phyloP scores from a whole-genome alignment of 2,888 invertebrate species.

The Nemoura dubitans region DNA sequence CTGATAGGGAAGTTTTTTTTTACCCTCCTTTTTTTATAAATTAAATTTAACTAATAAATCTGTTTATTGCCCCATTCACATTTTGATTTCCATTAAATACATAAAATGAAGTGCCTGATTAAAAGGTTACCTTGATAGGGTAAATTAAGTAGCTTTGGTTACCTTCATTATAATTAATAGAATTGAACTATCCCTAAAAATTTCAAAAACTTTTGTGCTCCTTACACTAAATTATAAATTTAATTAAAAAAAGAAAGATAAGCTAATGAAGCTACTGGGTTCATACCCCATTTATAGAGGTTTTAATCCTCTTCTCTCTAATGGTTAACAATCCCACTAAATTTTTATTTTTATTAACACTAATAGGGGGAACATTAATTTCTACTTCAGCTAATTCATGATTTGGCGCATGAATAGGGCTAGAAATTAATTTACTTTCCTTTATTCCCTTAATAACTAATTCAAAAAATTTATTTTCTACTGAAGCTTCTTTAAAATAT shows the following conservation, averaged over 20 bases:
- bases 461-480: constrained; percentile 62
- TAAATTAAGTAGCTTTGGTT: constrained; percentile 56
- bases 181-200: constrained; percentile 69
- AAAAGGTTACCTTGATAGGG: constrained; percentile 73
- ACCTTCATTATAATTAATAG: constrained; percentile 66
- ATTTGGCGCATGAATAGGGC: constrained; percentile 66
- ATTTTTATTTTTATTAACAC: constrained; percentile 64
- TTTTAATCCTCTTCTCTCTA: constrained; percentile 64
- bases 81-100: neutral
- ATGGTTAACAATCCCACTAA: constrained; percentile 63
- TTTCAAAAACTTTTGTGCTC: constrained; percentile 71
- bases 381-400: constrained; percentile 63
- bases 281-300: constrained; percentile 63
- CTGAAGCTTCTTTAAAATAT: constrained; percentile 70
- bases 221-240: constrained; percentile 66
- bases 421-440: constrained; percentile 71
- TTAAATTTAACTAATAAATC: neutral
- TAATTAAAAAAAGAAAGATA: constrained; percentile 65
- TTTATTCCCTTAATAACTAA: constrained; percentile 68
- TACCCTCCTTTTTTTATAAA: neutral
- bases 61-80: constrained; percentile 41
- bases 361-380: constrained; percentile 63
- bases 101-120: constrained; percentile 61
- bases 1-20: no score
- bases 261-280: constrained; percentile 65